phyloP scores from a whole-genome alignment of 2,797 vertebrate species.

The Melanotaenia nigrans region DNA sequence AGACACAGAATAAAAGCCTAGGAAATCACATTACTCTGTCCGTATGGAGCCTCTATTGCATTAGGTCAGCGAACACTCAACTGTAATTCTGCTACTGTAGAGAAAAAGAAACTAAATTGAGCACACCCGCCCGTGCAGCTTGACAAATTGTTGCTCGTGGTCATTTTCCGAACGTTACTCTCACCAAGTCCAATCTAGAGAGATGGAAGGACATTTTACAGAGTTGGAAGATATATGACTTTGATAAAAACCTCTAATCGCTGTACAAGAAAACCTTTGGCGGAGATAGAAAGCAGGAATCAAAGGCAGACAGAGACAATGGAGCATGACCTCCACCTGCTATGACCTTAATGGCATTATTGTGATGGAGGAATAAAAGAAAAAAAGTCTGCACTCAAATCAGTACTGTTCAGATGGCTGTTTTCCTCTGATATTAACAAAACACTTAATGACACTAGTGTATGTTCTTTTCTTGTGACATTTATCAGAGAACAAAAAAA shows the following conservation, averaged over 20 bases:
- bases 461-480: slow-evolving; percentile 16
- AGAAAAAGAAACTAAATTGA: slow-evolving; percentile 74
- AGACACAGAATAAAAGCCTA: slow-evolving; percentile 80
- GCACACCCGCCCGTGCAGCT: slow-evolving; percentile 58
- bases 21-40: slow-evolving; percentile 80
- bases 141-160: slow-evolving; percentile 76
- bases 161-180: slow-evolving; percentile 74
- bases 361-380: slow-evolving; percentile 37
- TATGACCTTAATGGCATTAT: slow-evolving; percentile 45
- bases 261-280: slow-evolving; percentile 39
- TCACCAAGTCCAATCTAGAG: slow-evolving; percentile 54
- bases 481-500: slow-evolving; percentile 29
- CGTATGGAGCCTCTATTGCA: slow-evolving; percentile 77
- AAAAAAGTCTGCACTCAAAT: slow-evolving; percentile 31
- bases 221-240: slow-evolving; percentile 55
- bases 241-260: slow-evolving; percentile 59
- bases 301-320: slow-evolving; percentile 35
- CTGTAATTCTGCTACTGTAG: slow-evolving; percentile 77
- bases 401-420: slow-evolving; percentile 32
- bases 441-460: slow-evolving; percentile 41
- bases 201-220: slow-evolving; percentile 50
- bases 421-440: slow-evolving; percentile 34
- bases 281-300: slow-evolving; percentile 33
- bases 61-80: slow-evolving; percentile 80
- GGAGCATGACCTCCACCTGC: slow-evolving; percentile 51